Base-by-base conservation (phyloP, 2,113 vertebrate species). In the Illadopsis cleaveri region DNA sequence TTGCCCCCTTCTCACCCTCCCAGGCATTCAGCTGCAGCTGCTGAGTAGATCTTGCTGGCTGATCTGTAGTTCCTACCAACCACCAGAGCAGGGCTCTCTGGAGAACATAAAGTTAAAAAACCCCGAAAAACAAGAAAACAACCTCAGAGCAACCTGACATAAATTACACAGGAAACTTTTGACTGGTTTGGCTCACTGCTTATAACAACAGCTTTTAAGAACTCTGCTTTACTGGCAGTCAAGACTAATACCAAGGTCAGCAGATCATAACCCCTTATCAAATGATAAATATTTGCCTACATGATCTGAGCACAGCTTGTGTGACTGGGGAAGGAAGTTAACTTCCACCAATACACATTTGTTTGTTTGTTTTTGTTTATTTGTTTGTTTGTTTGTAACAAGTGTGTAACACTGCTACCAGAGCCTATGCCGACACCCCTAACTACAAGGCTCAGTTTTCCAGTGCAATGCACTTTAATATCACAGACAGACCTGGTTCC, bases 221-320 rank as follows among this genome's bases (percentile, higher is more conserved):
- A 58, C 45, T 78, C 20, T 44, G 91, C 72, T 90, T 89, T 89
- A 58, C 51, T 40, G 68, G 89, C 53, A 53, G 45, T 69, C 57
- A 61, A 82, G 81, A 38, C 25, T 69, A 86, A 95, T 87, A 84
- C 94, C 89, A 94, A 93, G 95, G 92, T 96, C 92, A 93, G 82
- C 58, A 96, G 90, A 94, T 93, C 96, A 88, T 57, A 94, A 93
- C 85, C 85, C 50, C 61, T 92, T 96, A 96, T 94, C 89, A 93
- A 79, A 95, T 58, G 23, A 79, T 61, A 95, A 96, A 93, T 91
- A 95, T 93, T 96, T 96, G 53, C 73, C 73, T 92, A 64, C 70
- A 87, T 58, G 93, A 82, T 64, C 51, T 87, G 73, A 82, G 53
- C 61, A 86, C 45, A 87, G 53, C 45, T 79, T 89, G 40, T 89